phyloP scores from a whole-genome alignment of 2,888 invertebrate species.

The Chymomyza caudatula region DNA sequence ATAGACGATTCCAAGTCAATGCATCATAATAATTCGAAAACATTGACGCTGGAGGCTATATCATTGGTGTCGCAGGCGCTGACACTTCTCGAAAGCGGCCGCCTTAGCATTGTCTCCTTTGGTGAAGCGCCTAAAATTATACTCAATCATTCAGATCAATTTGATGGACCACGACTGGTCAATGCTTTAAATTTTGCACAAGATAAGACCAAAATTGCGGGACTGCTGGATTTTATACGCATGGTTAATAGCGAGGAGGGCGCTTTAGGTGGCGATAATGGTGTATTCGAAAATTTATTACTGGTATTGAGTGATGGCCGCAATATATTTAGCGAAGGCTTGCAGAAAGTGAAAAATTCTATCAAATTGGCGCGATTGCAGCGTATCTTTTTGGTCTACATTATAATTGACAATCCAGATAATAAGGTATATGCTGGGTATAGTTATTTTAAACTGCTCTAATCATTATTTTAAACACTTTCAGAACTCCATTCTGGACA shows the following conservation, averaged over 20 bases:
- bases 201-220: constrained; percentile 91
- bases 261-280: constrained; percentile 75
- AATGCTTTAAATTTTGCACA: constrained; percentile 93
- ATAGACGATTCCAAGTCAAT: constrained; percentile 96
- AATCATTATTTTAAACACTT: constrained; percentile 55
- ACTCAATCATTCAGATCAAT: constrained; percentile 91
- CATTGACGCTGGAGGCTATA: constrained; percentile 95
- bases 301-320: constrained; percentile 97
- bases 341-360: constrained; percentile 86
- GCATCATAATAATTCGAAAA: constrained; percentile 93
- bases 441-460: background rate
- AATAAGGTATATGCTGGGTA: constrained; percentile 83
- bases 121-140: constrained; percentile 91
- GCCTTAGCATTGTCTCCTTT: constrained; percentile 93
- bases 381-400: constrained; percentile 95
- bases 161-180: constrained; percentile 88
- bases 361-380: constrained; percentile 88
- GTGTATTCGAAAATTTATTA: constrained; percentile 82
- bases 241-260: constrained; percentile 81
- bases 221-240: constrained; percentile 88
- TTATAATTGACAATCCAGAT: constrained; percentile 95
- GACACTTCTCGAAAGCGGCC: constrained; percentile 94
- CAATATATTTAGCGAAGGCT: constrained; percentile 93
- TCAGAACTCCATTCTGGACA: constrained; percentile 94
- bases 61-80: constrained; percentile 94